Evolutionary conservation across 2,797 vertebrate species (phyloP).

Genomic region (Todus mexicanus): DNA sequence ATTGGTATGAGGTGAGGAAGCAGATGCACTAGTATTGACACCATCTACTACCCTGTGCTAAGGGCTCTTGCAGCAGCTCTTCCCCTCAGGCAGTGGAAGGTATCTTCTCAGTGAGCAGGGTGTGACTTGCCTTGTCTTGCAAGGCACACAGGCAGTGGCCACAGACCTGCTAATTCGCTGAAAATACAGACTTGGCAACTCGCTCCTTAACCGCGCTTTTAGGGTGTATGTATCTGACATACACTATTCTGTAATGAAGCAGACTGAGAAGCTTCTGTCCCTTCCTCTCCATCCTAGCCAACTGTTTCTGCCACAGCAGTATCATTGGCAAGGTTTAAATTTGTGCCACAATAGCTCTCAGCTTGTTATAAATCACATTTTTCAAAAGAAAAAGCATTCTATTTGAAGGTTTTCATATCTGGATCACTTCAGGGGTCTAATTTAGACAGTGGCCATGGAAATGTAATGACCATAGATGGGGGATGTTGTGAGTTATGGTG

Average conservation of each 20-base stretch:
- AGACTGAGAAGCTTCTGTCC: neutral
- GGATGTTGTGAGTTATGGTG: neutral
- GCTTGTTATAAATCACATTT: neutral
- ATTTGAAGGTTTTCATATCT: neutral
- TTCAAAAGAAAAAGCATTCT: neutral
- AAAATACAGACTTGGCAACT: neutral
- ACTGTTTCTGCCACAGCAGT: neutral
- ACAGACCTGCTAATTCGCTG: neutral
- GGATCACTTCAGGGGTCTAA: neutral
- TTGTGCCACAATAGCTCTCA: neutral
- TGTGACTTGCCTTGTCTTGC: neutral
- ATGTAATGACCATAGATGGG: neutral
- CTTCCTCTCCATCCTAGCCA: neutral
- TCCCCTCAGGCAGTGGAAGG: neutral
- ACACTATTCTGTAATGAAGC: neutral
- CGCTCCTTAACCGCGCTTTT: neutral
- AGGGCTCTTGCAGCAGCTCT: neutral
- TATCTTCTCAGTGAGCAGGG: neutral
- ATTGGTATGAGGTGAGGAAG: neutral
- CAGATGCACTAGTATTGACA: neutral
- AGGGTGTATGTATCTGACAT: neutral
- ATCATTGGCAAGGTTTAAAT: neutral
- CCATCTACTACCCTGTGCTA: neutral
- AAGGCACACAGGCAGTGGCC: neutral
- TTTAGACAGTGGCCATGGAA: neutral